Conservation (phyloP, 2,797 vertebrate genomes). For the Phylloscopus collybita region DNA sequence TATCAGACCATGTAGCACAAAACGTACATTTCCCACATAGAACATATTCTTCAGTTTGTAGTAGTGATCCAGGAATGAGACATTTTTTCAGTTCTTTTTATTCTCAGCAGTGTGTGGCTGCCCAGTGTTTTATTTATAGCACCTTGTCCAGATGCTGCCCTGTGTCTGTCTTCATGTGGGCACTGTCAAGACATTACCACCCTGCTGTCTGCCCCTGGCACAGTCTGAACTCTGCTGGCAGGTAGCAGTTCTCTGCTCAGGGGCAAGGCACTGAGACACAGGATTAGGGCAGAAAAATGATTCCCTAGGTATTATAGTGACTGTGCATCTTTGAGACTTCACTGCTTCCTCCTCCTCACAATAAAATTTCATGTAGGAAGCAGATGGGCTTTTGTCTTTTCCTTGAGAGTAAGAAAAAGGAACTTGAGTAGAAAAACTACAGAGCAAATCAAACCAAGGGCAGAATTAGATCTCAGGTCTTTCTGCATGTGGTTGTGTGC, state of each 20-base stretch:
- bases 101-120: background rate
- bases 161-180: background rate
- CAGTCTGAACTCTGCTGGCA: background rate
- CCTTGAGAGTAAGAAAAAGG: background rate
- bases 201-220: background rate
- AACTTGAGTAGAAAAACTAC: background rate
- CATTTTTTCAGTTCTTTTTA: background rate
- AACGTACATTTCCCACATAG: background rate
- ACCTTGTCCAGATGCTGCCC: background rate
- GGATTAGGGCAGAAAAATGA: background rate
- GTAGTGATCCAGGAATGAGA: background rate
- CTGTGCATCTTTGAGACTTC: background rate
- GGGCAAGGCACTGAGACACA: background rate
- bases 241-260: background rate
- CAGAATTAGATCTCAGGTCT: background rate
- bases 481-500: background rate
- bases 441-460: background rate
- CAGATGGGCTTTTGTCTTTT: background rate
- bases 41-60: background rate
- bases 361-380: background rate
- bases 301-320: background rate
- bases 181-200: background rate
- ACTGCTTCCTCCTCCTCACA: background rate
- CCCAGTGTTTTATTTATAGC: background rate
- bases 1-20: background rate